Evolutionary conservation across 1,140 invertebrate genomes (phyloP), one percentile per base, ranked within the genome.

Genomic region (Drosophila kurseongensis): DNA sequence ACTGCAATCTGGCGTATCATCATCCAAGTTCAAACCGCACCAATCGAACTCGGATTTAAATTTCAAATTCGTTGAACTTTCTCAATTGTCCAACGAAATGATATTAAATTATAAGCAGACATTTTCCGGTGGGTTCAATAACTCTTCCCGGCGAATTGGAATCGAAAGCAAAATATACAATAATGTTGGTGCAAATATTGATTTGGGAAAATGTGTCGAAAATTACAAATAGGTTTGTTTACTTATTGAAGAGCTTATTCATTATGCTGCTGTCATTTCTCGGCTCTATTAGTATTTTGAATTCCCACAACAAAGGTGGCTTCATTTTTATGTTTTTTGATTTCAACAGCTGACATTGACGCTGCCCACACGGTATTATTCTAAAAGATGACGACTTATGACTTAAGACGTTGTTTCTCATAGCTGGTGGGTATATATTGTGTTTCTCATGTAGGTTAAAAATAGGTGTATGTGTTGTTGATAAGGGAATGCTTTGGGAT

Each of bases 61-160:
- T 80, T 69, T 78, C 44, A 67, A 73, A 79, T 88, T 83, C 60
- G 73, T 55, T 89, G 80, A 88, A 89, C 83, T 88, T 88, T 89
- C 84, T 84, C 84, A 88, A 83, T 81, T 78, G 69, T 55, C 54
- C 60, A 54, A 47, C 58, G 55, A 67, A 80, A 47, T 63, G 67
- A 80, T 80, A 84, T 80, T 80, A 27, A 84, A 84, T 80, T 84
- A 75, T 79, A 58, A 71, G 68, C 68, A 72, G 42, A 63, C 32
- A 78, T 65, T 72, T 84, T 84, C 27, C 36, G 52, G 41, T 41
- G 68, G 58, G 81, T 85, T 86, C 76, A 84, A 84, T 75, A 83
- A 84, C 80, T 75, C 29, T 35, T 41, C 14, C 65, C 67, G 57
- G 57, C 56, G 56, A 48, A 66, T 48, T 44, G 55, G 52, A 85